phyloP scores from a whole-genome alignment of 2,113 vertebrate species.

The Myrmecophaga tridactyla region DNA sequence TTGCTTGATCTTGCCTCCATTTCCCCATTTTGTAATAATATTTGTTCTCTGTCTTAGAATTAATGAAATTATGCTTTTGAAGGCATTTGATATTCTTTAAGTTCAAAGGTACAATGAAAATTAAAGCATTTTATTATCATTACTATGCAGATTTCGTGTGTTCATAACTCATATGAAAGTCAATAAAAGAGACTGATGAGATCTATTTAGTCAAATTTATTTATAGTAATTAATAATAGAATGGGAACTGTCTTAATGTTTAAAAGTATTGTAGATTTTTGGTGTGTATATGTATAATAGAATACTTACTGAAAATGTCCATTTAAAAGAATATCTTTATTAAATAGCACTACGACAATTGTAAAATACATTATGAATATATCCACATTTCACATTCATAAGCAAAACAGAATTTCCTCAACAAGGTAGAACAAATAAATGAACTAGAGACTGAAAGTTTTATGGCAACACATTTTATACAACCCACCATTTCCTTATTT shows the following conservation, averaged over 20 bases:
- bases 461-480: not conserved
- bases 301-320: not conserved
- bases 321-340: not conserved
- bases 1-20: not conserved
- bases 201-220: not conserved
- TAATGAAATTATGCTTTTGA: not conserved
- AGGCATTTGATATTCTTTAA: not conserved
- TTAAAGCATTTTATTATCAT: not conserved
- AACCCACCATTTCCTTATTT: not conserved
- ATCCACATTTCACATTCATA: not conserved
- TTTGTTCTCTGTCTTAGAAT: not conserved
- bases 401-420: not conserved
- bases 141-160: not conserved
- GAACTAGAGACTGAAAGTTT: not conserved
- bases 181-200: not conserved
- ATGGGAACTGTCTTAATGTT: not conserved
- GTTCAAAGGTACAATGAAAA: not conserved
- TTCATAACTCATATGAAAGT: not conserved
- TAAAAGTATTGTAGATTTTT: not conserved
- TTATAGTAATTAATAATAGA: slow-evolving; percentile 11
- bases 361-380: not conserved
- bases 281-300: not conserved
- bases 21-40: not conserved
- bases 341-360: not conserved
- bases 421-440: not conserved